Evolutionary conservation across 2,113 vertebrate species (phyloP), one percentile per base, ranked within the genome.

Genomic region (Anguilla japonica): DNA sequence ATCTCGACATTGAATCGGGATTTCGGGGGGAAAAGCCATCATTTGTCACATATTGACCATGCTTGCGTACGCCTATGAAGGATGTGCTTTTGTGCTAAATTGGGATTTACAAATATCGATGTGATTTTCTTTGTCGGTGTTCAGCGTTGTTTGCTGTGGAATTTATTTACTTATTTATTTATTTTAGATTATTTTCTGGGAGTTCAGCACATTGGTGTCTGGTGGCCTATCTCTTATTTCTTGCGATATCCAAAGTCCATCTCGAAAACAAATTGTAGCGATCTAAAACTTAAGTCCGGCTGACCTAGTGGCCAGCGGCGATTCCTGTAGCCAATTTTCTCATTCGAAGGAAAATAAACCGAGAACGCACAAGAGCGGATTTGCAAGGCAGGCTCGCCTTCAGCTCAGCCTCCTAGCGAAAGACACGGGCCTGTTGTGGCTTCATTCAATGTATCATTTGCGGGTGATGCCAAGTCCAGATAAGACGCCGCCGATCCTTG

Each of bases 381-480:
- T 94, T 92, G 89, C 91, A 67, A 90, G 93, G 88, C 89, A 90
- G 89, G 90, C 91, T 92, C 89, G 85, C 81, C 91, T 84, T 92
- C 84, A 84, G 85, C 87, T 39, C 87, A 84, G 85, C 60, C 50
- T 60, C 81, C 81, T 56, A 83, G 78, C n/a, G 20, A 90, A 82
- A 89, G 84, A 88, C 86, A 90, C 91, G 90, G 92, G 93, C 93
- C 92, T 93, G 94, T 92, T 94, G 90, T 90, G 93, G 90, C 90
- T 93, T 93, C 94, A 91, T 89, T 93, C 93, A 89, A 92, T 94
- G 96, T 94, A 93, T 97, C 95, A 94, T 95, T 93, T 93, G 95
- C 95, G 96, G 96, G 96, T 96, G 97, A 98, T 98, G 97, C 97
- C 97, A 95, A 91, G 92, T 82, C 90, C 87, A 95, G 97, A 98